Conservation (phyloP, 2,888 invertebrate genomes). For the Slavum lentiscoides region DNA sequence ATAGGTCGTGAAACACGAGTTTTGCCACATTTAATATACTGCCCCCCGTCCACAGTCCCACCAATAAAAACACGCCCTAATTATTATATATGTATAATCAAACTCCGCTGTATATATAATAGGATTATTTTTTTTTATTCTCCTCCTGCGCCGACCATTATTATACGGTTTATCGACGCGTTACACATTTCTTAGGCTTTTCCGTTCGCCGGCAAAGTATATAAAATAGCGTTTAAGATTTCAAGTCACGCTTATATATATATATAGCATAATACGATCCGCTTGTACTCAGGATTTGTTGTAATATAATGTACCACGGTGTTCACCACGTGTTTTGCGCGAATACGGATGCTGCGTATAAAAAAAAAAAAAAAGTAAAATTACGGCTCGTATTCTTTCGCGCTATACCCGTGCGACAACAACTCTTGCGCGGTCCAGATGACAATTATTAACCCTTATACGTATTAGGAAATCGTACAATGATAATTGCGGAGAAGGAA, state of each 20-base stretch:
- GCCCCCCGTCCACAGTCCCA: too few species aligned
- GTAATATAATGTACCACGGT: conserved; percentile 7
- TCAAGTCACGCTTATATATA: conserved; percentile 35
- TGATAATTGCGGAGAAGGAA: too few species aligned
- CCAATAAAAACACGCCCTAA: too few species aligned
- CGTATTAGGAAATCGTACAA: too few species aligned
- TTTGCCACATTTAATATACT: too few species aligned
- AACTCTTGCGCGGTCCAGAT: too few species aligned
- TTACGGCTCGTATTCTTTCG: too few species aligned
- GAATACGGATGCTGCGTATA: neutral
- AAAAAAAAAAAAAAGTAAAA: neutral
- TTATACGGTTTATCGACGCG: too few species aligned
- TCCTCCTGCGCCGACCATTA: too few species aligned
- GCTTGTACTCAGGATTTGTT: conserved; percentile 21
- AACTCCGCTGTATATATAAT: conserved; percentile 3
- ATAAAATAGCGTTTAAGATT: conserved; percentile 31
- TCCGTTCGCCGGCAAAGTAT: conserved; percentile 15
- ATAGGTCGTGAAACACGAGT: neutral
- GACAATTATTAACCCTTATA: too few species aligned
- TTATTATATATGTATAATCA: too few species aligned
- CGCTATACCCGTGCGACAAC: too few species aligned
- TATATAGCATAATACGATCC: neutral
- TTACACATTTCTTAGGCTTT: conserved; percentile 3
- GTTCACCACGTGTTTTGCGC: neutral
- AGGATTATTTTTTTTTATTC: neutral